Conservation (phyloP, 37 sponge, comb jelly and placozoan species). For the Haliclona indistincta region DNA sequence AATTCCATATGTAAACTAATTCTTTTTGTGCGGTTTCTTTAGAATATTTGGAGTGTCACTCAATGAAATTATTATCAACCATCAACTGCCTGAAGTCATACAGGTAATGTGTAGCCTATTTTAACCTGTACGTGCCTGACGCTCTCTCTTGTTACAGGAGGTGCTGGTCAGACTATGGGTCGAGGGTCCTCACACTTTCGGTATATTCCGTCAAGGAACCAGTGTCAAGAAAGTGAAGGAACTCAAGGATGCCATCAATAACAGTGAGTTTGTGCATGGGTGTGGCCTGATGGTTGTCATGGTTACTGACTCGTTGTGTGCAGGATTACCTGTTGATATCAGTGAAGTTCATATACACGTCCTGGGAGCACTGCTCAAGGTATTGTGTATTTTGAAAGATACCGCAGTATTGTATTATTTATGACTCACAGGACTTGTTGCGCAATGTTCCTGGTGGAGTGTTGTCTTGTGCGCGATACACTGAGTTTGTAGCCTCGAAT, state of each 20-base stretch:
- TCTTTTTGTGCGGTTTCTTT: too few relatives aligned
- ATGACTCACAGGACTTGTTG: slow-evolving; percentile 49
- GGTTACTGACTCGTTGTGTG: too few relatives aligned
- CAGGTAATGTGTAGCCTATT: slow-evolving; percentile 30
- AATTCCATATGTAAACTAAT: too few relatives aligned
- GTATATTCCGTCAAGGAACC: slow-evolving; percentile 67
- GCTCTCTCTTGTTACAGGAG: slow-evolving; percentile 42
- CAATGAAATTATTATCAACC: slow-evolving; percentile 29
- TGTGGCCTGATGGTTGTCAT: too few relatives aligned
- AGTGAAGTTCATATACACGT: slow-evolving; percentile 38
- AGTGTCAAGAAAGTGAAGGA: slow-evolving; percentile 52
- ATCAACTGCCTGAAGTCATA: slow-evolving; percentile 56
- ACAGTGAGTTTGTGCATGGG: slow-evolving; percentile 42
- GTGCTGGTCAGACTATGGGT: slow-evolving; percentile 64
- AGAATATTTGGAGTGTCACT: slow-evolving; percentile 63
- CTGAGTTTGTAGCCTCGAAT: slow-evolving; percentile 76
- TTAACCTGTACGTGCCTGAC: not conserved
- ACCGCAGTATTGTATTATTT: not conserved
- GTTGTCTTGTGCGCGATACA: slow-evolving; percentile 56
- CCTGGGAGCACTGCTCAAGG: slow-evolving; percentile 57
- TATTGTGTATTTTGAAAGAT: not conserved
- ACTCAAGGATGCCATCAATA: slow-evolving; percentile 61
- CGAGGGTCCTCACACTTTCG: slow-evolving; percentile 64
- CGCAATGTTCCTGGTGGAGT: slow-evolving; percentile 67
- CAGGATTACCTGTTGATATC: slow-evolving; percentile 52